A percentile compares a stretch with the other conserved stretches of the same genome.
Evolutionary conservation across 2,888 invertebrate species (phyloP).

Genomic region (Halictus quadricinctus): DNA sequence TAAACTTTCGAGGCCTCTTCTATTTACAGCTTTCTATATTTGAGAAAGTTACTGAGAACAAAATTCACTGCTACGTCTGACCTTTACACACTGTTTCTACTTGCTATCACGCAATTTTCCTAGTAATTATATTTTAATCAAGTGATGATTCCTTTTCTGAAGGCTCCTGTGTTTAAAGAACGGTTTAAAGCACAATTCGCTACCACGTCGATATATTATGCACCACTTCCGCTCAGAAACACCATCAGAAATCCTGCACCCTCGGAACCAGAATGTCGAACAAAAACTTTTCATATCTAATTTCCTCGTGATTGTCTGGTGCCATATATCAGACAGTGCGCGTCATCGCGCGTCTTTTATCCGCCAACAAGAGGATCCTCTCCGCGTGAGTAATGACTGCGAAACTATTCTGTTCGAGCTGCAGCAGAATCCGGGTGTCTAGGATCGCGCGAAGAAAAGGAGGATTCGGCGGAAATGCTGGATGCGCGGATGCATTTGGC

Average conservation of each 20-base stretch:
- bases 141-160: too few relatives aligned
- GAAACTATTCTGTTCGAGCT: not conserved
- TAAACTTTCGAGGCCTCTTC: too few relatives aligned
- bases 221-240: too few relatives aligned
- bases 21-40: too few relatives aligned
- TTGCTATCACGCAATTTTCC: too few relatives aligned
- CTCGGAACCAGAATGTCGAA: not conserved
- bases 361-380: not conserved
- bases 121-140: too few relatives aligned
- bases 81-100: too few relatives aligned
- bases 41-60: too few relatives aligned
- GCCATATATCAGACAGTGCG: not conserved
- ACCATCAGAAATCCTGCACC: not conserved
- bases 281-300: not conserved
- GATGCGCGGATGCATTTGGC: slow-evolving; percentile 3
- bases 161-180: too few relatives aligned
- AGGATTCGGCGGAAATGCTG: slow-evolving; percentile 9
- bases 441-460: not conserved
- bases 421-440: not conserved
- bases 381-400: not conserved
- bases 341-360: not conserved
- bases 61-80: too few relatives aligned
- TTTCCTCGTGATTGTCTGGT: not conserved
- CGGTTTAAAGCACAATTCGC: too few relatives aligned
- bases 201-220: too few relatives aligned